Evolutionary conservation across 1,140 invertebrate genomes (phyloP), one percentile per base, ranked within the genome.

Genomic region (Anoplolepis gracilipes): DNA sequence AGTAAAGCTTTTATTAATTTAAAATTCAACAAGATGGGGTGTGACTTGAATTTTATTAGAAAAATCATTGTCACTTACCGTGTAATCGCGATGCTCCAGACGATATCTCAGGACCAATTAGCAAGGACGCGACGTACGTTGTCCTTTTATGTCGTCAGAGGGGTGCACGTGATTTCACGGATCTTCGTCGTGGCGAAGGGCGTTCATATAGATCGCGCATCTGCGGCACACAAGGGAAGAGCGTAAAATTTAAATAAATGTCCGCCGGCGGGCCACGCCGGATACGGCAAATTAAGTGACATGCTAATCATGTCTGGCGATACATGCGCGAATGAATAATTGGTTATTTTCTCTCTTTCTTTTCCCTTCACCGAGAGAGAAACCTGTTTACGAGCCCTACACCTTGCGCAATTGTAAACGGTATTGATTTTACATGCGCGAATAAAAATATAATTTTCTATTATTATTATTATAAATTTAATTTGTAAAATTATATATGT

Each of bases 201-300:
- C 28, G 61, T n/a, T 25, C 13, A 53, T 79, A 57, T 53, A 78
- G 42, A 46, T 62, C 49, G 49, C 30, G 69, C 92, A 93, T 93
- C 92, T 93, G 93, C 92, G 85, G 78, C 64, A 86, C 49, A 33
- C 46, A 62, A 77, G 89, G 90, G 90, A 91, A 91, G 76, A 93
- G 92, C 93, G 93, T 93, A 93, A 93, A 94, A 94, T 94, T 93
- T 94, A 89, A 93, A 94, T 93, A 94, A 94, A 94, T 94, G 93
- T 91, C 87, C 75, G 85, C 84, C 86, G 88, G 81, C 90, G 90
- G 85, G 77, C 92, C 79, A 86, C 82, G 78, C 90, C 86, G 88
- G 93, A 91, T 90, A 93, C 92, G 93, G 87, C 69, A 76, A 88
- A 91, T 94, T 93, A 94, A 82, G 91, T 93, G 93, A 94, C 93